Base-by-base conservation (phyloP, 2,113 vertebrate genomes). In the Crotalus viridis region DNA sequence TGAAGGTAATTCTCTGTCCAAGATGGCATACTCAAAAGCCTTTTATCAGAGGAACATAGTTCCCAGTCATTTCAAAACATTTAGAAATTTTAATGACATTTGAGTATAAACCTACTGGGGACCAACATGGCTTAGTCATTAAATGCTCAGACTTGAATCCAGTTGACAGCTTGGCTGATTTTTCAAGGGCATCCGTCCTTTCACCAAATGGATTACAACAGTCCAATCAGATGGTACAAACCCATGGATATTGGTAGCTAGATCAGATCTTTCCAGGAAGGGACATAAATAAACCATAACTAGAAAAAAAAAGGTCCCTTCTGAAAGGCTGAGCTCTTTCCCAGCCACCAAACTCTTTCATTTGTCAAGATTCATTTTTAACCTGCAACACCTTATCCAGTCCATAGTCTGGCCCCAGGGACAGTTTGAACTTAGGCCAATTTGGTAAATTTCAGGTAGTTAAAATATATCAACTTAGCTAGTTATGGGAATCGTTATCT, bases 361-460 rank as follows among this genome's bases (percentile, higher is more conserved):
- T 74, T 81, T 81, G n/a, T 81, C 69, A 19, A 19, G 33, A 81
- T 81, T 81, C 15, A 74, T 2, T 74, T 74, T 74, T 74, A 74
- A 39, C n/a, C n/a, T 74, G 69, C 69, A 81, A 19, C 2, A 19
- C 15, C 2, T 81, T 81, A 81, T 81, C 69, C 5, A 81, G 13
- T 81, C n/a, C 69, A 81, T 81, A 81, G 39, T 81, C n/a, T 81
- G 33, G n/a, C 69, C 69, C 2, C n/a, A 19, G 69, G 5, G 15
- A 15, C n/a, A 81, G 2, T 2, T 43, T 92, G 95, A 92, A 92
- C 33, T 26, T 69, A 74, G 61, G 54, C 88, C 94, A 93, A 94
- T 87, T 92, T 92, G 69, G 91, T 46, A 46, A 94, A 94, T 91
- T 96, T 43, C 96, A 97, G 96, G 94, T 94, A 94, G 95, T 96